These are phyloP conservation scores for Phaethornis superciliosus DNA, from an alignment of 2,113 vertebrate genomes.

Conservation along the genomic window DNA sequence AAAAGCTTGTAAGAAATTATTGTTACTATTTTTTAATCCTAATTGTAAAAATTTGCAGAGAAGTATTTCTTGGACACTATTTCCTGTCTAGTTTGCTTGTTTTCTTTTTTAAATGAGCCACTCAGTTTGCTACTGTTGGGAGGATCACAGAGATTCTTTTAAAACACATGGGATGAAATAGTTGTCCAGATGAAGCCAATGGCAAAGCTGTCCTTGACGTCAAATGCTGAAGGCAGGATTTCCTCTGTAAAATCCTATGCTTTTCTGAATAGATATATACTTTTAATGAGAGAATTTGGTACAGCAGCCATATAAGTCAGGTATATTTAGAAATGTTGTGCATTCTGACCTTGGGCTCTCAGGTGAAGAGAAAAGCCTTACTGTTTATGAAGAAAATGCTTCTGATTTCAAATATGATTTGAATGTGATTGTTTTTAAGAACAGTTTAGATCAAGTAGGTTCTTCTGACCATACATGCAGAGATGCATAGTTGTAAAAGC, in stretches of 20 bases:
- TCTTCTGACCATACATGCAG: slow-evolving; percentile 16
- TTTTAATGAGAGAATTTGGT: neutral
- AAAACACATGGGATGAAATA: neutral
- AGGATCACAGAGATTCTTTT: neutral
- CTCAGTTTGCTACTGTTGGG: neutral
- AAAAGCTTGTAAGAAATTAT: neutral
- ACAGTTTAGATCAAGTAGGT: slow-evolving; percentile 13
- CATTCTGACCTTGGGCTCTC: neutral
- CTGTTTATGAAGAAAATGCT: neutral
- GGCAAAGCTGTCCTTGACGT: neutral
- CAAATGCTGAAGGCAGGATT: neutral
- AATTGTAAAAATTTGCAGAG: neutral
- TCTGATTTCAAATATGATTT: neutral
- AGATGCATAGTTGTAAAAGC: slow-evolving; percentile 22
- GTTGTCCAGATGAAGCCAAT: neutral
- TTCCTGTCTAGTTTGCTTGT: neutral
- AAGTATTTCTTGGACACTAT: neutral
- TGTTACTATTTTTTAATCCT: neutral
- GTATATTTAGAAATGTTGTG: neutral
- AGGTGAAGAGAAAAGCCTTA: neutral
- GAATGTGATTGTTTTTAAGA: neutral
- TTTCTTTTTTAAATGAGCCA: neutral
- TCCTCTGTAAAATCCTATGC: neutral
- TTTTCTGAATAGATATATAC: neutral
- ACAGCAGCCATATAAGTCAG: neutral